Evolutionary conservation across 2,113 vertebrate species (phyloP), one percentile per base, ranked within the genome.

Genomic region (Syngnathus scovelli): DNA sequence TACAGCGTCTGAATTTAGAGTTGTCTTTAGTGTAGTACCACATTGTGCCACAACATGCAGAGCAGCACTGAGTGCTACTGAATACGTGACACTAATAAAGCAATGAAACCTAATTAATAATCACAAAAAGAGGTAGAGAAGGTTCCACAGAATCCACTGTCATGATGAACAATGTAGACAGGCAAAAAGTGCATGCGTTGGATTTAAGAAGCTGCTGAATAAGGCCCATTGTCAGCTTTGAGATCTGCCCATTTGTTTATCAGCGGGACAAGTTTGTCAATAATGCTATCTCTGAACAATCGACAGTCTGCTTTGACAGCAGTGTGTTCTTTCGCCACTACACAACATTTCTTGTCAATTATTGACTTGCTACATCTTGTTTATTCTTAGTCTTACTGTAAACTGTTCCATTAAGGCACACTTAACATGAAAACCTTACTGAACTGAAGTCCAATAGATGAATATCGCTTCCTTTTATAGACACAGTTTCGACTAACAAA

Each of bases 201-300:
- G 16, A 61, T 61, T n/a, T 38, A 39, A 61, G 23, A 33, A 56
- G 55, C 11, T 61, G 58, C 37, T 61, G 37, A 60, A 33, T 56
- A 33, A 56, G 54, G 23, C 54, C 27, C 27, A 9, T 33, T 56
- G 54, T 56, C 54, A 21, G 23, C 23, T 16, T 27, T 27, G 55
- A 36, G 12, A 36, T 56, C 55, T 6, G 11, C 36, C 55, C 23
- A 56, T 56, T 56, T 56, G 55, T 56, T 56, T 56, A 16, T 36
- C 21, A 23, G 19, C 55, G 36, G 55, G 27, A 33, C 55, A 56
- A 36, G 52, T 8, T 54, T 10, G 2, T 56, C 55, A 56, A 56
- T 56, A 56, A 33, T 56, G 27, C 27, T 56, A 15, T 36, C 27
- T 16, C 13, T 56, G 27, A 27, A 15, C 27, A 33, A 56, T 56